Evolutionary conservation across 1,140 invertebrate species (phyloP), one percentile per base, ranked within the genome.

Genomic region (Drosophila parvula): DNA sequence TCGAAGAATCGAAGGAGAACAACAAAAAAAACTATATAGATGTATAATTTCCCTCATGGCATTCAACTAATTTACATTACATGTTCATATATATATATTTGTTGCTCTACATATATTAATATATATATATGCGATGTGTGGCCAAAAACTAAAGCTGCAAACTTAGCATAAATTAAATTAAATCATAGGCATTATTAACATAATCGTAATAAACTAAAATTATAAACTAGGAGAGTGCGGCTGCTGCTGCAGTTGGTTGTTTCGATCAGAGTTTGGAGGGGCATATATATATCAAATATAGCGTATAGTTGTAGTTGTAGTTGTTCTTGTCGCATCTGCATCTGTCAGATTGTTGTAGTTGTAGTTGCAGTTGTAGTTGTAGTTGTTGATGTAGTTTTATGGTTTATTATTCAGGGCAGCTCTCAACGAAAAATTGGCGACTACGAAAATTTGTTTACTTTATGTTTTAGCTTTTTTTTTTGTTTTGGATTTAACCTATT

Each of bases 361-460:
- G 44, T 38, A 41, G 44, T 77, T 59, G 57, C 45, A 36, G 58
- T 78, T 59, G 41, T 28, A 14, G 74, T 68, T 43, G 41, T 56
- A 47, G 51, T 32, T 58, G 68, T 48, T 38, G 56, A 63, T 68
- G 51, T 74, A 60, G 71, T 77, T 73, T 68, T 61, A 73, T 78
- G 45, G 41, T 78, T 74, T 63, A 48, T 64, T 70, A 57, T 73
- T 70, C 56, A 68, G 76, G 83, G 79, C 83, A 88, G 82, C 82
- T 88, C 74, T 82, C 75, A 88, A 82, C 79, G 79, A 71, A 82
- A 88, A 82, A 82, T 81, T 83, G 74, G 82, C 74, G 81, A 85
- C 78, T 84, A 84, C 81, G 78, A 81, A 84, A 84, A 80, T 84
- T 84, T 64, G 65, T 83, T 83, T 78, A 69, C 57, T 75, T 81